Base-by-base conservation (phyloP, 2,113 vertebrate species). In the Bubo scandiacus region DNA sequence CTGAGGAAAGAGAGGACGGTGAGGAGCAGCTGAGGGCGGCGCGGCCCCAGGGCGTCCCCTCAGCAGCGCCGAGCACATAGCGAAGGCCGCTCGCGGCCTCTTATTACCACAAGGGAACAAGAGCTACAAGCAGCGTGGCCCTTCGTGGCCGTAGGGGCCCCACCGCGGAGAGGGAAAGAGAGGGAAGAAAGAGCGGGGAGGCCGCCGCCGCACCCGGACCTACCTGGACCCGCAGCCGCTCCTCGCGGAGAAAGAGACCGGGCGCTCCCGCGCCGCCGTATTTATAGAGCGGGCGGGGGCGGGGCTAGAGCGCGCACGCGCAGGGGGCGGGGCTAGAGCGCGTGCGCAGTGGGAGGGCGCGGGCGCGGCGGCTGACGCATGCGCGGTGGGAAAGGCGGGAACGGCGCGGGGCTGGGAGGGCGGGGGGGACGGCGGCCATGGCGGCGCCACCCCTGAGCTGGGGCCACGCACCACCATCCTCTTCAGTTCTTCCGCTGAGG, bases 191-290 rank as follows among this genome's bases (percentile, higher is more conserved):
- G 43, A 42, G 42, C 6, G 43, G 43, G 43, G 15, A 43, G 43
- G 43, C 43, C 43, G 43, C 43, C 43, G 43, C 43, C 43, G 15
- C 10, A 11, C 43, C 42, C 42, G 3, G 15, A 15, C 42, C 43
- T 43, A 47, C 79, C 36, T 11, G 0, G 4, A 0, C 0, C 2
- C 0, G 0, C 11, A 2, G 0, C 9, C 6, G 5, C 38, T 2
- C 12, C 2, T 3, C 3, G 2, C 12, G 3, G 1, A 6, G 42
- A 61, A 84, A 93, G 25, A 84, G 91, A 1, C 7, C 34, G 36
- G 14, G 19, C 2, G 9, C 45, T 10, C 19, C 45, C 45, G 45
- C 45, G 45, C 8, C 17, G 19, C 45, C 18, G 45, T 18, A 32
- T 72, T 72, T 72, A 72, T 72, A 30, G 70, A 15, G 51, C 23